Percentiles rank a stretch among this genome's conserved stretches.
Evolutionary conservation across 2,113 vertebrate species (phyloP).

Genomic region (Ursus arctos): DNA sequence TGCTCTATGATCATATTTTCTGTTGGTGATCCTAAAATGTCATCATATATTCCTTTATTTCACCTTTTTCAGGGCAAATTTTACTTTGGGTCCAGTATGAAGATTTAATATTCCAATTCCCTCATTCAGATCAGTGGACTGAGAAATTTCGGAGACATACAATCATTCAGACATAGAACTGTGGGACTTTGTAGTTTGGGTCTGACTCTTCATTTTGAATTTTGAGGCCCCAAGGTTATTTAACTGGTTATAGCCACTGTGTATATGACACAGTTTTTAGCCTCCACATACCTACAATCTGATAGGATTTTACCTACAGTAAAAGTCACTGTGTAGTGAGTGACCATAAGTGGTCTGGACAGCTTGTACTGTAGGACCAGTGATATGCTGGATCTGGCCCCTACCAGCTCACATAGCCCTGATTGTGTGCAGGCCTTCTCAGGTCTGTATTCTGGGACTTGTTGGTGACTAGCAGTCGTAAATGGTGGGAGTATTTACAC

Average conservation of each 20-base stretch:
- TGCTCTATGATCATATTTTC: not conserved
- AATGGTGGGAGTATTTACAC: not conserved
- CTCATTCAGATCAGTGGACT: not conserved
- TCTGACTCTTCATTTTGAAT: not conserved
- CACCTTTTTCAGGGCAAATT: not conserved
- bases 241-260: not conserved
- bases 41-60: not conserved
- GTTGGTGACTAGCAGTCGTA: not conserved
- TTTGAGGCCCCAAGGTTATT: not conserved
- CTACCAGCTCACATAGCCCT: not conserved
- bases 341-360: not conserved
- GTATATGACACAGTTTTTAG: not conserved
- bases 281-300: not conserved
- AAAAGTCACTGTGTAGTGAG: not conserved
- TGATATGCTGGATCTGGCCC: too few relatives aligned
- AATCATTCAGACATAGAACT: not conserved
- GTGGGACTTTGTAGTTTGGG: not conserved
- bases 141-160: not conserved
- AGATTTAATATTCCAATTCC: not conserved
- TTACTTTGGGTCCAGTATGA: not conserved
- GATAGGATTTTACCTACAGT: not conserved
- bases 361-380: not conserved
- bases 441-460: not conserved
- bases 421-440: not conserved
- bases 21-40: not conserved